Evolutionary conservation across 2,113 vertebrate species (phyloP).

Genomic region (Sceloporus undulatus): DNA sequence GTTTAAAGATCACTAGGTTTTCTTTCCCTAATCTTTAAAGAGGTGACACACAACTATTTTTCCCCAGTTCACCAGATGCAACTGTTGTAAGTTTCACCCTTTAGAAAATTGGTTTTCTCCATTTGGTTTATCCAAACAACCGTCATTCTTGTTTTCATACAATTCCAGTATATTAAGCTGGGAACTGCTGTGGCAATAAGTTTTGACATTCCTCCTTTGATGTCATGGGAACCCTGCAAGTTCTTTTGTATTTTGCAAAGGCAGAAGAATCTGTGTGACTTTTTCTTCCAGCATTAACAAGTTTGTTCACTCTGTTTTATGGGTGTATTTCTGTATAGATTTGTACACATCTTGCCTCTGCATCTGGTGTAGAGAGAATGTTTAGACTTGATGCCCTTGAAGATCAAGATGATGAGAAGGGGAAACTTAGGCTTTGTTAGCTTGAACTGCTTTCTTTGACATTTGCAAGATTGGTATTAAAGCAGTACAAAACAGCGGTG

Average conservation of each 20-base stretch:
- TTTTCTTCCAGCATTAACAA: background rate
- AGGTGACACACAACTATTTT: slow-evolving; percentile 2
- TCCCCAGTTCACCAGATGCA: slow-evolving; percentile 20
- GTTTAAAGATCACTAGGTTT: background rate
- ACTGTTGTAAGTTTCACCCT: slow-evolving; percentile 14
- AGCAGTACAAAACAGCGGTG: background rate
- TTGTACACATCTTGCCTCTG: slow-evolving; percentile 1
- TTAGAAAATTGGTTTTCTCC: background rate
- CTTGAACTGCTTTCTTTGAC: background rate
- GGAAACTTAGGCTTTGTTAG: background rate
- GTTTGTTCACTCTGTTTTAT: slow-evolving; percentile 19
- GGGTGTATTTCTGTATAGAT: background rate
- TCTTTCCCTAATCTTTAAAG: background rate
- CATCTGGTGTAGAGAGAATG: background rate
- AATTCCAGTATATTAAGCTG: background rate
- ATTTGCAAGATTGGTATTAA: accelerated
- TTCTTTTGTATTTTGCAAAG: background rate
- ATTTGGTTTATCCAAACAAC: background rate
- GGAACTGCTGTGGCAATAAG: slow-evolving; percentile 9
- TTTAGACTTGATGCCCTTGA: background rate
- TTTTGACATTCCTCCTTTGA: slow-evolving; percentile 18
- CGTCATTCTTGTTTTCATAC: background rate
- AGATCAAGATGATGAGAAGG: slow-evolving; percentile 9
- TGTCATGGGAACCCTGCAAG: background rate
- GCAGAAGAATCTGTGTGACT: slow-evolving; percentile 12